phyloP scores from a whole-genome alignment of 2,797 vertebrate genomes.

The Tapera naevia region DNA sequence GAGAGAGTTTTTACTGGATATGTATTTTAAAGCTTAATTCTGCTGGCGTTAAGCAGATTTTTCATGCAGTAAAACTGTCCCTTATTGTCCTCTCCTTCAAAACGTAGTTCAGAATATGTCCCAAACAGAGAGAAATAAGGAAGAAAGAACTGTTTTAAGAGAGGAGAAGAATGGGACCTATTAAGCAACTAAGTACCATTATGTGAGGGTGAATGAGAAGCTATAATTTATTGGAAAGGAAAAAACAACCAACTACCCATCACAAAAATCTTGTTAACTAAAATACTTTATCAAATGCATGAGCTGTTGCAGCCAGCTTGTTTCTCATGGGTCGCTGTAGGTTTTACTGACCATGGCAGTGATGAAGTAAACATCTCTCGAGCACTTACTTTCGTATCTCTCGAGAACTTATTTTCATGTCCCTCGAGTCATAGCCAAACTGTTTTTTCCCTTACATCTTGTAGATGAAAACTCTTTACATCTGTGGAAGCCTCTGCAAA shows the following conservation, averaged over 20 bases:
- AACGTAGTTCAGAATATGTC: background rate
- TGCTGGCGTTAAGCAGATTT: background rate
- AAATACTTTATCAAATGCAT: accelerated
- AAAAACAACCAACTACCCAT: background rate
- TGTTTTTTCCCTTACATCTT: background rate
- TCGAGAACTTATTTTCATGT: accelerated
- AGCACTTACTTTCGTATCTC: background rate
- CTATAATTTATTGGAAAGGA: background rate
- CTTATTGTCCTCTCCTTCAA: background rate
- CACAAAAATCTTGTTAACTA: background rate
- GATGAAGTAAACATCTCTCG: background rate
- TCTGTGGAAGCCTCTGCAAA: background rate
- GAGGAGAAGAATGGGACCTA: background rate
- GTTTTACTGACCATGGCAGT: background rate
- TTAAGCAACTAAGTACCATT: background rate
- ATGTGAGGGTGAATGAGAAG: background rate
- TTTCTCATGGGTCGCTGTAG: accelerated
- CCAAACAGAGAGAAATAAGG: background rate
- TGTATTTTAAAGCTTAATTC: background rate
- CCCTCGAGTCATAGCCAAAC: background rate
- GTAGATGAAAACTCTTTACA: background rate
- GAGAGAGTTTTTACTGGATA: background rate
- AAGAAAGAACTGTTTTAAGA: background rate
- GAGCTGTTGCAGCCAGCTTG: background rate
- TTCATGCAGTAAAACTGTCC: background rate